Conservation (phyloP, 1,140 invertebrate species). For the Drosophila nannoptera region DNA sequence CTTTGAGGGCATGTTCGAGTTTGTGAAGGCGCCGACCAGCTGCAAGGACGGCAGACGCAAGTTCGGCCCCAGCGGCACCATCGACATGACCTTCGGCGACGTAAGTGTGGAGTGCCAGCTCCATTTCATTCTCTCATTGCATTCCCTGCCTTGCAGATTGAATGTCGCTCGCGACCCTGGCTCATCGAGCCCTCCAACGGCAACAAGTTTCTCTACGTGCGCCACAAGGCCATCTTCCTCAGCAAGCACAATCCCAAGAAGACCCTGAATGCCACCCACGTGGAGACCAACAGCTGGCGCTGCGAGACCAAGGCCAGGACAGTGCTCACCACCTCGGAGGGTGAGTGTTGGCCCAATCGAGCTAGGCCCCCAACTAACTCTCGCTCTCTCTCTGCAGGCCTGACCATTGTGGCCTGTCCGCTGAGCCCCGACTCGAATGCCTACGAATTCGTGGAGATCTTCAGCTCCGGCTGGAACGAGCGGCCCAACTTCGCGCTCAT, state of each 20-base stretch:
- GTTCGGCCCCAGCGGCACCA: constrained; percentile 87
- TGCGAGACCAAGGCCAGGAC: constrained; percentile 76
- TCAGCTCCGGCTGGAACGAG: constrained; percentile 89
- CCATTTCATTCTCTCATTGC: neutral
- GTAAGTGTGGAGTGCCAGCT: constrained; percentile 79
- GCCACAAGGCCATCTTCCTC: constrained; percentile 75
- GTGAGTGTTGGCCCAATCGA: constrained; percentile 30
- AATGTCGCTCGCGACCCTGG: constrained; percentile 88
- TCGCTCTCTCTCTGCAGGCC: constrained; percentile 31
- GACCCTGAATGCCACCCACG: constrained; percentile 61
- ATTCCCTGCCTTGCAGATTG: constrained; percentile 80
- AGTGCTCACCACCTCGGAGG: constrained; percentile 77
- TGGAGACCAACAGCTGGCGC: constrained; percentile 55
- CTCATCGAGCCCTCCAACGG: constrained; percentile 87
- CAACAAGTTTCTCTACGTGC: constrained; percentile 78
- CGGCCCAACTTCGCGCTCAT: constrained; percentile 74
- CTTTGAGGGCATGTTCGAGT: constrained; percentile 91
- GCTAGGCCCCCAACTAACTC: neutral
- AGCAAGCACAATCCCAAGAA: constrained; percentile 75
- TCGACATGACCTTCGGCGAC: constrained; percentile 85
- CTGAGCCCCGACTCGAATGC: constrained; percentile 68
- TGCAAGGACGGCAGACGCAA: constrained; percentile 85
- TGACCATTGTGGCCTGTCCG: constrained; percentile 76
- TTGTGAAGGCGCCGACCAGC: constrained; percentile 83
- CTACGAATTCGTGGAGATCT: constrained; percentile 83